Evolutionary conservation across 2,888 invertebrate species (phyloP).

Genomic region (Lepeophtheirus nordmannii): DNA sequence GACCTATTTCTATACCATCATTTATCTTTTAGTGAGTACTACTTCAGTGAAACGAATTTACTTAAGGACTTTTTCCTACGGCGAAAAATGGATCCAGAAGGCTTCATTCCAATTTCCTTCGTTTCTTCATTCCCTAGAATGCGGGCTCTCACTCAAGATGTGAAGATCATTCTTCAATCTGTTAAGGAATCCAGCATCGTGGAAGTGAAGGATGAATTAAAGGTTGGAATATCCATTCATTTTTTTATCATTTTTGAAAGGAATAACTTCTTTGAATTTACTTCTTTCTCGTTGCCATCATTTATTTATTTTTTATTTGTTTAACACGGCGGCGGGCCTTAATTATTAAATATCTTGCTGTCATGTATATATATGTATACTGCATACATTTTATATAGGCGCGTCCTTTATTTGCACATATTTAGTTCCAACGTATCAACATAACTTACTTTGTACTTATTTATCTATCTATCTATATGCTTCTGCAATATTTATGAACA

Average conservation of each 20-base stretch:
- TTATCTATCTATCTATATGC: too few relatives aligned
- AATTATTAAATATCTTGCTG: too few relatives aligned
- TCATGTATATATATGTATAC: too few relatives aligned
- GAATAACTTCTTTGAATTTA: too few relatives aligned
- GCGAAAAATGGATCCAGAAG: slow-evolving; percentile 86
- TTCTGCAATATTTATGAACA: too few relatives aligned
- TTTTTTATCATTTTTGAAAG: background rate
- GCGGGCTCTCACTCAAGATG: slow-evolving; percentile 65
- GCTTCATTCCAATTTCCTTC: slow-evolving; percentile 77
- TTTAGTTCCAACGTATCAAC: slow-evolving; percentile 8
- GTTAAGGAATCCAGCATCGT: slow-evolving; percentile 69
- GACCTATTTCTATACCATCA: background rate
- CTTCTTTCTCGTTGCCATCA: too few relatives aligned
- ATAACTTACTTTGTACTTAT: too few relatives aligned
- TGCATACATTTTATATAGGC: background rate
- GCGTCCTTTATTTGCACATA: background rate
- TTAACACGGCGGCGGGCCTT: too few relatives aligned
- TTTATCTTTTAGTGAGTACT: slow-evolving; percentile 67
- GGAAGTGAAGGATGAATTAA: slow-evolving; percentile 55
- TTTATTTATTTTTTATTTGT: too few relatives aligned
- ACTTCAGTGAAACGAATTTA: slow-evolving; percentile 92
- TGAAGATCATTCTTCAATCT: slow-evolving; percentile 64
- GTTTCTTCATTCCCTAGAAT: slow-evolving; percentile 94
- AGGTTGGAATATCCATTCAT: slow-evolving; percentile 40
- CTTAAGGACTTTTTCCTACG: slow-evolving; percentile 88